Percentiles rank a stretch among this genome's conserved stretches.
Evolutionary conservation across 1,140 invertebrate species (phyloP).

Genomic region (Macrobrachium rosenbergii): DNA sequence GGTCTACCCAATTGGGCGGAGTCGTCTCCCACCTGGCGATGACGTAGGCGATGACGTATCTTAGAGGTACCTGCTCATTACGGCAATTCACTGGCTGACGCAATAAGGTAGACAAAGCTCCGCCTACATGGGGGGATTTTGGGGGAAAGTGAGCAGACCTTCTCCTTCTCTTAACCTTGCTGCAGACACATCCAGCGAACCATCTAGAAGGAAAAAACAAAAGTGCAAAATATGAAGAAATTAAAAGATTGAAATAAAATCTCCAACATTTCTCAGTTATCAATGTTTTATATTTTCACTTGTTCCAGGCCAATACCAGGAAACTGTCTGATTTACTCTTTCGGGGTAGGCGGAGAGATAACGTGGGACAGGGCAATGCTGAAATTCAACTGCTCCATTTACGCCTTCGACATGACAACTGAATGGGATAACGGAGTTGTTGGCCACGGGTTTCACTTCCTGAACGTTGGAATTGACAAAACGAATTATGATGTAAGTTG

Average conservation of each 20-base stretch:
- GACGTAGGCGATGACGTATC: no score
- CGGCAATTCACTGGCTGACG: no score
- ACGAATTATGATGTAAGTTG: slow-evolving; percentile 48
- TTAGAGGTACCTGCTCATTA: no score
- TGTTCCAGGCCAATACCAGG: slow-evolving; percentile 4
- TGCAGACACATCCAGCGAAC: no score
- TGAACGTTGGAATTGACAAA: slow-evolving; percentile 40
- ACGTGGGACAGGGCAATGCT: slow-evolving; percentile 66
- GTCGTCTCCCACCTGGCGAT: no score
- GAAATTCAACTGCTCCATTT: slow-evolving; percentile 66
- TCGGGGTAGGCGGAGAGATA: slow-evolving; percentile 66
- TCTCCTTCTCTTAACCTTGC: no score
- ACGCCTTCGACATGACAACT: slow-evolving; percentile 67
- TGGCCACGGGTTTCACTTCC: slow-evolving; percentile 23
- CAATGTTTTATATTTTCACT: background rate
- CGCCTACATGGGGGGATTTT: no score
- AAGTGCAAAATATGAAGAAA: no score
- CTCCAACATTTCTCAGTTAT: background rate
- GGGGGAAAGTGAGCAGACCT: no score
- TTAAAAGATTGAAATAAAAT: background rate
- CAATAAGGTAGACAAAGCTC: no score
- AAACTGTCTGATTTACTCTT: slow-evolving; percentile 64
- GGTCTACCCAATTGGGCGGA: no score
- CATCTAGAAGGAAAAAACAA: no score
- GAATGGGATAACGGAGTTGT: slow-evolving; percentile 12